phyloP scores from a whole-genome alignment of 2,113 vertebrate species.

The Recurvirostra avosetta region DNA sequence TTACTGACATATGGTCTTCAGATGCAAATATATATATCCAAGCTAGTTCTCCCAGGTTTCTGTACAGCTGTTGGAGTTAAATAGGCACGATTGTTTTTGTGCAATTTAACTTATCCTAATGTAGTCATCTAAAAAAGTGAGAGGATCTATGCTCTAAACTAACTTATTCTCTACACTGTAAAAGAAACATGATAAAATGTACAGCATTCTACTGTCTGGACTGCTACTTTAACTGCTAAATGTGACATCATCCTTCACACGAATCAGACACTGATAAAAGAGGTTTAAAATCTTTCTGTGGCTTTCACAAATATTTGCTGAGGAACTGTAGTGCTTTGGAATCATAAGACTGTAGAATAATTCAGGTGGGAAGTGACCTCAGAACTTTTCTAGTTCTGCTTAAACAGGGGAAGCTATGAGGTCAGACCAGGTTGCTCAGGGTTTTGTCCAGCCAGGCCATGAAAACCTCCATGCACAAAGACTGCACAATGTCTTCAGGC shows the following conservation, averaged over 20 bases:
- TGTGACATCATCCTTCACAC: fast-evolving
- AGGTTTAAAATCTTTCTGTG: neutral
- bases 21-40: neutral
- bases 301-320: neutral
- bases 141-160: neutral
- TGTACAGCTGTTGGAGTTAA: neutral
- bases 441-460: neutral
- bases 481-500: neutral
- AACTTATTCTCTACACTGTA: neutral
- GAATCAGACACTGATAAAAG: neutral
- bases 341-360: neutral
- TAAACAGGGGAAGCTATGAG: neutral
- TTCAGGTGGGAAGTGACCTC: neutral
- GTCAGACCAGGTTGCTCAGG: neutral
- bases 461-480: neutral
- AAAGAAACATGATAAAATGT: neutral
- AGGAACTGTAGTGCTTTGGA: neutral
- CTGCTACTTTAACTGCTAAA: neutral
- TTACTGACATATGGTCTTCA: neutral
- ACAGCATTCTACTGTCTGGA: neutral
- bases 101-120: neutral
- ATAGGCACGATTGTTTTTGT: neutral
- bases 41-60: neutral
- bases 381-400: neutral
- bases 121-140: neutral